Evolutionary conservation across 2,888 invertebrate species (phyloP).

Genomic region (Sinodicranocentrus sp.): DNA sequence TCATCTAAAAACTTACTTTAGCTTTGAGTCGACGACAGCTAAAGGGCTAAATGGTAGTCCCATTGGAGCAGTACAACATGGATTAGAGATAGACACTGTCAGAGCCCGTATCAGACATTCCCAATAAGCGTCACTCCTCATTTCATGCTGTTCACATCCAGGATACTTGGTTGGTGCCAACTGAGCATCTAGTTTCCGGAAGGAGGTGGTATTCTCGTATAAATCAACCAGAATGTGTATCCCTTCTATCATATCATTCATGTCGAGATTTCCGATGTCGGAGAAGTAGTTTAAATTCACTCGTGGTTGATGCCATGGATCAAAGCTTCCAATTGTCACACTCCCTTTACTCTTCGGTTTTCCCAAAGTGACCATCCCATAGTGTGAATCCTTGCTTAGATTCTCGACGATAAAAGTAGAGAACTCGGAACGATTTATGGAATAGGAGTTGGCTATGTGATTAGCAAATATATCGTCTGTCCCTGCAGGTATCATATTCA

Average conservation of each 20-base stretch:
- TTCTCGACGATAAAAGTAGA: neutral
- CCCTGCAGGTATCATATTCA: neutral
- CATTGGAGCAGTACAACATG: slow-evolving; percentile 44
- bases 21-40: slow-evolving; percentile 35
- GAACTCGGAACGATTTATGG: neutral
- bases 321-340: slow-evolving; percentile 78
- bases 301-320: slow-evolving; percentile 79
- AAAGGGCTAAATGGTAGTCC: slow-evolving; percentile 12
- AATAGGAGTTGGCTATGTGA: neutral
- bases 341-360: slow-evolving; percentile 79
- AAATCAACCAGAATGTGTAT: slow-evolving; percentile 21
- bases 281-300: slow-evolving; percentile 80
- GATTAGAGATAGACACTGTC: slow-evolving; percentile 10
- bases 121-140: slow-evolving; percentile 26
- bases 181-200: slow-evolving; percentile 14
- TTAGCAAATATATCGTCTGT: neutral
- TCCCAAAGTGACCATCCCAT: slow-evolving; percentile 39
- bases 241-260: slow-evolving; percentile 67
- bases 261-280: slow-evolving; percentile 55
- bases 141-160: slow-evolving; percentile 34
- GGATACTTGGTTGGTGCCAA: slow-evolving; percentile 22
- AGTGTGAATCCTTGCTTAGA: slow-evolving; percentile 32
- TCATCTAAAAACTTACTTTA: no score
- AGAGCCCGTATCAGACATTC: slow-evolving; percentile 23
- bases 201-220: slow-evolving; percentile 32